Evolutionary conservation across 2,888 invertebrate species (phyloP).

Genomic region (Melieria picta): DNA sequence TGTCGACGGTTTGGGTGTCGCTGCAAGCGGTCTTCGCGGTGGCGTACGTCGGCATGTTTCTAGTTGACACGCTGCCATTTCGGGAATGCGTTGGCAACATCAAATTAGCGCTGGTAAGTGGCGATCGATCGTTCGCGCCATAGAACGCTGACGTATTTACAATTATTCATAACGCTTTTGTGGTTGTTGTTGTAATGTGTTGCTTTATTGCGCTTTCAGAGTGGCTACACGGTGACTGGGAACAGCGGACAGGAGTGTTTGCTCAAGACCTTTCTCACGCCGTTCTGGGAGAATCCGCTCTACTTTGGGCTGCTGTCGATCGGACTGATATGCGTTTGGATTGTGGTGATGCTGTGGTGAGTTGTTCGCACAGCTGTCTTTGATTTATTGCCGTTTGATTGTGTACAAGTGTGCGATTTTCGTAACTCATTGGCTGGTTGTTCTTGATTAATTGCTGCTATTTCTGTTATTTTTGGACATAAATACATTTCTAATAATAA

Average conservation of each 20-base stretch:
- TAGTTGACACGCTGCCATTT: slow-evolving; percentile 63
- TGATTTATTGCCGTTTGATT: too few species aligned
- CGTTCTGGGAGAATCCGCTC: slow-evolving; percentile 65
- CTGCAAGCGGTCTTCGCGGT: slow-evolving; percentile 64
- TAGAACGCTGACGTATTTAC: not conserved
- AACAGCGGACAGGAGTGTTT: slow-evolving; percentile 63
- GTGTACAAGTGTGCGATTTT: too few species aligned
- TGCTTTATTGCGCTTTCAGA: slow-evolving; percentile 44
- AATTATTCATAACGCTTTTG: not conserved
- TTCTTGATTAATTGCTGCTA: too few species aligned
- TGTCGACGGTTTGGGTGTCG: slow-evolving; percentile 64
- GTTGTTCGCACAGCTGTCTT: slow-evolving; percentile 21
- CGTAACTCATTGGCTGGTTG: too few species aligned
- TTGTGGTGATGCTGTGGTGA: slow-evolving; percentile 64
- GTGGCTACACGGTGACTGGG: slow-evolving; percentile 57
- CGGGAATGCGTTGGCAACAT: slow-evolving; percentile 61
- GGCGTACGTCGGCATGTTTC: slow-evolving; percentile 64
- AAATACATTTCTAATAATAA: too few species aligned
- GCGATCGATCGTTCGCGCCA: not conserved
- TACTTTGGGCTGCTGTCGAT: slow-evolving; percentile 63
- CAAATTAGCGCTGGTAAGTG: slow-evolving; percentile 56
- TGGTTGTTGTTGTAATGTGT: not conserved
- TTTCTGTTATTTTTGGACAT: too few species aligned
- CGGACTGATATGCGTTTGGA: slow-evolving; percentile 63
- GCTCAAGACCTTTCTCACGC: slow-evolving; percentile 63